Evolutionary conservation across 2,888 invertebrate species (phyloP).

Genomic region (Euphydryas editha): DNA sequence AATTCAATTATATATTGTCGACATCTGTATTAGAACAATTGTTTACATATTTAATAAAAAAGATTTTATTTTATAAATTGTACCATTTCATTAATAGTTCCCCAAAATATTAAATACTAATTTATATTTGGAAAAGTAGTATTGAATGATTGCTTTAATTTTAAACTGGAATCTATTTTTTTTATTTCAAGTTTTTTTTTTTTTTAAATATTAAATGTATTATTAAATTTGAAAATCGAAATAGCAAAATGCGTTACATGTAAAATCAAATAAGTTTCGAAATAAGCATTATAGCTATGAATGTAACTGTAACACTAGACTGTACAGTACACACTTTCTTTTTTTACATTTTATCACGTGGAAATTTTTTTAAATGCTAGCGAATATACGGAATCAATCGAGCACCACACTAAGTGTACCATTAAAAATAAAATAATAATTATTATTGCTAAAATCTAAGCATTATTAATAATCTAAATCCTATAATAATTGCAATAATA

Average conservation of each 20-base stretch:
- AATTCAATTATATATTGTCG: not conserved
- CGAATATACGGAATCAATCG: not conserved
- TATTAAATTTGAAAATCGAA: not conserved
- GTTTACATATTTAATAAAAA: too few species aligned
- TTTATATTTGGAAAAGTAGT: too few species aligned
- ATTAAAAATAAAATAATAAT: not conserved
- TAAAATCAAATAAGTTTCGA: not conserved
- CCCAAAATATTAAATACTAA: too few species aligned
- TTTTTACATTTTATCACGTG: too few species aligned
- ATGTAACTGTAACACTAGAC: not conserved
- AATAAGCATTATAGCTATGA: not conserved
- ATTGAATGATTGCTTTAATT: not conserved
- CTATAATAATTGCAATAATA: not conserved
- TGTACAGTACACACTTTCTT: too few species aligned
- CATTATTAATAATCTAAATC: not conserved
- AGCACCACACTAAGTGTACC: slow-evolving; percentile 7
- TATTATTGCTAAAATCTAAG: not conserved
- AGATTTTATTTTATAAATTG: too few species aligned
- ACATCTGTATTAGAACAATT: not conserved
- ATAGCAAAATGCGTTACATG: not conserved
- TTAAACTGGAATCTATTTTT: not conserved
- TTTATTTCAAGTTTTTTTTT: too few species aligned
- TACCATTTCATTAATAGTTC: too few species aligned
- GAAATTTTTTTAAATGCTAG: not conserved
- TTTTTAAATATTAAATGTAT: too few species aligned